phyloP scores from a whole-genome alignment of 2,888 invertebrate genomes.

The Chalcosyrphus nemorum region DNA sequence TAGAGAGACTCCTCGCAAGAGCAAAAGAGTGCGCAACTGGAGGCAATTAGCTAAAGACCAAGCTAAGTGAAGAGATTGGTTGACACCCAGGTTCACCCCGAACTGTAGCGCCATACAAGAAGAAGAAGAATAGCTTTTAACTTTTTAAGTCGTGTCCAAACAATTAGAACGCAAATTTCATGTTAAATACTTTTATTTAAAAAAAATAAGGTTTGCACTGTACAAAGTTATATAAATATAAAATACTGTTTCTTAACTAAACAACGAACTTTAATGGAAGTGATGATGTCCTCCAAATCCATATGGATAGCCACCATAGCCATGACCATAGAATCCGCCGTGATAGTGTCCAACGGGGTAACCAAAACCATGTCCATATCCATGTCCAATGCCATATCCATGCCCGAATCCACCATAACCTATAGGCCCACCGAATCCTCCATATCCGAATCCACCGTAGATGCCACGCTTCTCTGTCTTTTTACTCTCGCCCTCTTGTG shows the following conservation, averaged over 20 bases:
- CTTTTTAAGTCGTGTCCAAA: too few relatives aligned
- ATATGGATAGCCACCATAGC: slow-evolving; percentile 45
- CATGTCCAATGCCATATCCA: slow-evolving; percentile 50
- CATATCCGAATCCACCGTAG: slow-evolving; percentile 66
- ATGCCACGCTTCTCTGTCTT: slow-evolving; percentile 69
- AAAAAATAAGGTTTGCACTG: slow-evolving; percentile 35
- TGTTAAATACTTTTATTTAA: not conserved
- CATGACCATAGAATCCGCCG: slow-evolving; percentile 24
- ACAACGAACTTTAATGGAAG: slow-evolving; percentile 42
- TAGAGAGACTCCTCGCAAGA: too few relatives aligned
- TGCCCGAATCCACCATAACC: slow-evolving; percentile 25
- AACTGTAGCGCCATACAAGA: too few relatives aligned
- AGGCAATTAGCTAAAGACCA: too few relatives aligned
- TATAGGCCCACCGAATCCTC: slow-evolving; percentile 19
- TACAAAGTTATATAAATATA: slow-evolving; percentile 22
- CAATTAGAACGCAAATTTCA: too few relatives aligned
- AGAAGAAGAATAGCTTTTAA: too few relatives aligned
- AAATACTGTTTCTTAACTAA: slow-evolving; percentile 14
- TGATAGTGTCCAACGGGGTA: slow-evolving; percentile 37
- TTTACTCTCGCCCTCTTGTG: slow-evolving; percentile 42
- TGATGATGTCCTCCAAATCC: slow-evolving; percentile 57
- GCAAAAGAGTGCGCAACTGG: too few relatives aligned
- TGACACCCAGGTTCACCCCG: too few relatives aligned
- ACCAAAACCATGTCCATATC: slow-evolving; percentile 33
- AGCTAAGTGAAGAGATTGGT: too few relatives aligned